Evolutionary conservation across 2,888 invertebrate species (phyloP), one percentile per base, ranked within the genome.

Genomic region (Zele albiditarsus): DNA sequence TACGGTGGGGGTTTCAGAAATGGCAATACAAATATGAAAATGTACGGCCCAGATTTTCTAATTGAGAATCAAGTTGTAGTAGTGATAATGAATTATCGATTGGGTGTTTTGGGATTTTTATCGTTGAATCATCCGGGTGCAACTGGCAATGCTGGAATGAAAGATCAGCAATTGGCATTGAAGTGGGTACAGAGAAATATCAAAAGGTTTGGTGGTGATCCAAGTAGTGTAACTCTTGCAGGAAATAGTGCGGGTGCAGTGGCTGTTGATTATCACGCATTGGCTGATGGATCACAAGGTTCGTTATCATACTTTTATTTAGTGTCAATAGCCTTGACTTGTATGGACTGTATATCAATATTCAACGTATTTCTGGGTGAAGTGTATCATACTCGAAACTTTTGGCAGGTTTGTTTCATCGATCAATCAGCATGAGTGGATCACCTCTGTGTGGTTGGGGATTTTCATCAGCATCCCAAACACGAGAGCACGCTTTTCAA

Each of bases 391-490:
- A 33, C n/a, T 10, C 20, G 25, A 68, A 58, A 23, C 12, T 20
- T n/a, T 14, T 25, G 2, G 0, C 42, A 86, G 92, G 91, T 20
- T 83, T 92, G 49, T 92, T 91, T 75, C 91, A 91, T 76, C 90
- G 90, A 87, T 90, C 90, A 0, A 91, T 92, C 74, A 89, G 91
- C 10, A 91, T 91, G 82, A 92, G 92, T n/a, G 92, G 91, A 0
- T 90, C 91, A 0, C 89, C 91, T 12, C 80, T 92, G 58, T 82
- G 89, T 53, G 89, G 88, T n/a, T 92, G 91, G 91, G 91, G 91
- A 57, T 89, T 89, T 71, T 71, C 72, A 6, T 31, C 73, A 8
- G 68, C 71, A 4, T 10, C 27, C 5, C 23, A 66, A 12, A 69
- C 78, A 6, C 4, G 73, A n/a, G 0, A 4, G 8, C 63, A 20